These are phyloP conservation scores for Oreortyx pictus DNA, from an alignment of 2,797 vertebrate species.

Conservation along the genomic window DNA sequence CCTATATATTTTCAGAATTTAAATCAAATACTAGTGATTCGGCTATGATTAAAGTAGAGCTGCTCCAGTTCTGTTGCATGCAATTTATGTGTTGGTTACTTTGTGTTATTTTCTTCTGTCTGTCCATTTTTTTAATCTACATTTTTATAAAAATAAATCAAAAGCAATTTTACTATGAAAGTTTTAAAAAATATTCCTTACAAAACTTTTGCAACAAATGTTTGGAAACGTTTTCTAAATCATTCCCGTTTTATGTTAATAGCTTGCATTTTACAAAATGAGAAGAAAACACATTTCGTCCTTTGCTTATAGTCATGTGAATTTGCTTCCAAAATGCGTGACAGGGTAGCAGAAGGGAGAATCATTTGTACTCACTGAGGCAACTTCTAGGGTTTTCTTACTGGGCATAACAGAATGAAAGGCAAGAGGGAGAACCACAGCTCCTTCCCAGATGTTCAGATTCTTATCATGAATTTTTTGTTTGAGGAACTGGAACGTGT, in stretches of 20 bases:
- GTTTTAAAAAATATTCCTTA: neutral
- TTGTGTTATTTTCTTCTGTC: neutral
- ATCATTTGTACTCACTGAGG: slow-evolving; percentile 56
- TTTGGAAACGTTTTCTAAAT: neutral
- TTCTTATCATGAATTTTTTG: slow-evolving; percentile 79
- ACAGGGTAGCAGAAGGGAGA: neutral
- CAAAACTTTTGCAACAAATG: neutral
- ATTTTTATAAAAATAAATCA: neutral
- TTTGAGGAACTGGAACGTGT: slow-evolving; percentile 83
- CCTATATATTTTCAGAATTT: neutral
- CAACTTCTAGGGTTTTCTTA: slow-evolving; percentile 33
- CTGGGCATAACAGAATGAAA: slow-evolving; percentile 81
- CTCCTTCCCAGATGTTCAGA: slow-evolving; percentile 76
- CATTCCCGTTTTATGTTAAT: neutral
- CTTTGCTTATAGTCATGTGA: neutral
- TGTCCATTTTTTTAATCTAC: neutral
- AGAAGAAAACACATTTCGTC: neutral
- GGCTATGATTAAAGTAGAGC: neutral
- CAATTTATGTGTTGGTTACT: neutral
- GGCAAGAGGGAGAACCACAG: slow-evolving; percentile 72
- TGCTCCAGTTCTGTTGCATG: neutral
- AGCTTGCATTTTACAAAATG: neutral
- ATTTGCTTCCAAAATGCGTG: neutral
- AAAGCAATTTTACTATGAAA: neutral
- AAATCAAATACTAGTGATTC: neutral